Evolutionary conservation across 2,113 vertebrate genomes (phyloP).

Genomic region (Microtus oregoni): DNA sequence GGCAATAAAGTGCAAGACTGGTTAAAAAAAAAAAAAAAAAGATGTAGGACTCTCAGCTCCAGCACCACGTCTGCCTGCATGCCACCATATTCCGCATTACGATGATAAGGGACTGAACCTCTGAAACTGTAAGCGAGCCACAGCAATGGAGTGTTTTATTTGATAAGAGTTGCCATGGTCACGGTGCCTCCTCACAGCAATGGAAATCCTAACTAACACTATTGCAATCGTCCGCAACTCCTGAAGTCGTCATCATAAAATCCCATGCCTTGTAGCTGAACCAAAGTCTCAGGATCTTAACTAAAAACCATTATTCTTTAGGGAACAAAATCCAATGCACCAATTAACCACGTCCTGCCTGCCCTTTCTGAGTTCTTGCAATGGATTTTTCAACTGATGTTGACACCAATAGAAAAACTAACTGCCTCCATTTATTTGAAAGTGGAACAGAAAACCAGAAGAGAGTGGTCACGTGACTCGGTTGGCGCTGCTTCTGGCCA

Average conservation of each 20-base stretch:
- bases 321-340: slow-evolving; percentile 52
- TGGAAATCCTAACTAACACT: not conserved
- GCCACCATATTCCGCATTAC: not conserved
- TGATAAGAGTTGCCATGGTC: not conserved
- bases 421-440: slow-evolving; percentile 69
- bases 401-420: slow-evolving; percentile 77
- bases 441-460: slow-evolving; percentile 84
- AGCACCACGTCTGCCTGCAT: not conserved
- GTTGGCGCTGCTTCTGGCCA: slow-evolving; percentile 77
- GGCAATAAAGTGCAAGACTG: too few species aligned
- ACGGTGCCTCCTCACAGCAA: not conserved
- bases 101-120: not conserved
- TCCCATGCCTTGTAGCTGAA: not conserved
- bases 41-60: not conserved
- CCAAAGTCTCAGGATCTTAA: not conserved
- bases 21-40: not conserved
- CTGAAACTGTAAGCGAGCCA: not conserved
- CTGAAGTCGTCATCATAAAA: slow-evolving; percentile 32
- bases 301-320: slow-evolving; percentile 21
- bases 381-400: slow-evolving; percentile 24
- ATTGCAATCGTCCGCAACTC: not conserved
- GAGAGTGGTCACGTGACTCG: slow-evolving; percentile 83
- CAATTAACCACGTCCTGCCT: not conserved
- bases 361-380: slow-evolving; percentile 2
- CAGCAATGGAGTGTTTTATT: not conserved